Conservation (phyloP, 2,888 invertebrate species). For the Lepidochitona cinerea region DNA sequence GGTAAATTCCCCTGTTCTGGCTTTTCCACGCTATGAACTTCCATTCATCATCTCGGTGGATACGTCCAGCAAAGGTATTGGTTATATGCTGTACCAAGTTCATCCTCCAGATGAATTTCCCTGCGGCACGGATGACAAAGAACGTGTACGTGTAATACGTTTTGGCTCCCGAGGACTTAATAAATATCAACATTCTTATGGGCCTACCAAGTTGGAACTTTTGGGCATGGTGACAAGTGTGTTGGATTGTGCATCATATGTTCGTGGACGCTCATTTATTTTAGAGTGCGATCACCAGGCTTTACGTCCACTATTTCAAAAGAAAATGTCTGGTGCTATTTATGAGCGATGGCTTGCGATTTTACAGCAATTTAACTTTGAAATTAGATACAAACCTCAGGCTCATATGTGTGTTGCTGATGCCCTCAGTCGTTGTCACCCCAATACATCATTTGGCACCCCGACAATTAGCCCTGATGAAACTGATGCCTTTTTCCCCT, state of each 20-base stretch:
- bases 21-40: slow-evolving; percentile 14
- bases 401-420: neutral
- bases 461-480: neutral
- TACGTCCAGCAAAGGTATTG: slow-evolving; percentile 11
- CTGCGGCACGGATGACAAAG: too few species aligned
- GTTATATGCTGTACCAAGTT: neutral
- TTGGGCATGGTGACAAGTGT: neutral
- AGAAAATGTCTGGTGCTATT: neutral
- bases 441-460: neutral
- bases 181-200: neutral
- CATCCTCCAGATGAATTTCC: too few species aligned
- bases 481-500: neutral
- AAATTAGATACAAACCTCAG: neutral
- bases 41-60: slow-evolving; percentile 13
- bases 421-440: neutral
- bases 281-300: slow-evolving; percentile 9
- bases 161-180: neutral
- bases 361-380: neutral
- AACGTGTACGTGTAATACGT: neutral
- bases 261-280: neutral
- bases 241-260: neutral
- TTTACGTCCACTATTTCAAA: slow-evolving; percentile 1
- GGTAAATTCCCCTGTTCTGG: slow-evolving; percentile 10
- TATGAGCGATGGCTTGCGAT: slow-evolving; percentile 3
- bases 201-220: neutral